Base-by-base conservation (phyloP, 2,888 invertebrate species). In the Sphinx pinastri region DNA sequence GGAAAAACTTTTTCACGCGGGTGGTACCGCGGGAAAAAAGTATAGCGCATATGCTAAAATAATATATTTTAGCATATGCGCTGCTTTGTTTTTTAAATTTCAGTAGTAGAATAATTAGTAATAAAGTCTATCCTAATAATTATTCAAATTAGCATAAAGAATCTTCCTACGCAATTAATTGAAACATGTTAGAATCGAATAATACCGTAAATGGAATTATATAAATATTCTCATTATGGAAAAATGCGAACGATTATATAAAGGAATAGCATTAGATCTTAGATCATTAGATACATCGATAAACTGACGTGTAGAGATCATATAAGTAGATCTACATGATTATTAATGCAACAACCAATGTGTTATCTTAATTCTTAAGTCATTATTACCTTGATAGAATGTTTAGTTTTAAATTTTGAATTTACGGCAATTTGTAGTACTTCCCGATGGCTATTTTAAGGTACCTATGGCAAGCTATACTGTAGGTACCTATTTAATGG, bases 121-220 rank as follows among this genome's bases (percentile, higher is more conserved):
- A 4, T 55, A 55, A 3, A 11, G 19, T 19, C 55, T 55, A 19
- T 16, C n/a, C 19, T 55, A 55, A 19, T 8, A 55, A 55, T 55
- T 52, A 52, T 16, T 16, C 8, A 63, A 19, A 25, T 25, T 63
- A 47, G 19, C 63, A 49, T 47, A 47, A 63, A 49, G 12, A 11
- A 63, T 63, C 63, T 63, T 63, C 47, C 47, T 47, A 47, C 5
- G 16, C 47, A 63, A 60, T 60, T 60, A 60, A 60, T 16, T 19
- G 16, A 12, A 63, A 49, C 49, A 49, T 12, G 16, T 45, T 60
- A 11, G 45, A 45, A 60, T 63, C 60, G 12, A 13, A 13, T 63
- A 19, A 63, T 49, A 63, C 63, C 63, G 19, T 63, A 63, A 19
- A 63, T 19, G 49, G 49, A 19, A 12, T 0, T 16, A 19, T 47